Percentiles rank a stretch among this genome's conserved stretches.
These are phyloP conservation scores for Delphinus delphis DNA, from an alignment of 2,113 vertebrate genomes.

Conservation along the genomic window DNA sequence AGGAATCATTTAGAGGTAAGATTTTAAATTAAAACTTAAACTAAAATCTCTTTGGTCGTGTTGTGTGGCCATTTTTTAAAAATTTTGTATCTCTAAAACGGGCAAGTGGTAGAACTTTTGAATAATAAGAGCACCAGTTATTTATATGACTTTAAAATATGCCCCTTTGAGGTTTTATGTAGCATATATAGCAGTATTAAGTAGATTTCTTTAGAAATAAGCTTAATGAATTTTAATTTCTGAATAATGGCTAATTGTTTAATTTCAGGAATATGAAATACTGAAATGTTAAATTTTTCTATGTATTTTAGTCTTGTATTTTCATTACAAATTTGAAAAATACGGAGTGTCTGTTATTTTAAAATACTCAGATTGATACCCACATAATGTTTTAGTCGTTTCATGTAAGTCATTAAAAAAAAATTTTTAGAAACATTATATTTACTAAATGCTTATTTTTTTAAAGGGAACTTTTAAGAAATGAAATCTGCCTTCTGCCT, in stretches of 20 bases:
- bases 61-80: neutral
- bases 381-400: slow-evolving; percentile 2
- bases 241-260: neutral
- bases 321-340: slow-evolving; percentile 28
- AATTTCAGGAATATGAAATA: slow-evolving; percentile 16
- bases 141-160: neutral
- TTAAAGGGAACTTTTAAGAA: neutral
- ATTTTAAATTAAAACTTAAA: slow-evolving; percentile 30
- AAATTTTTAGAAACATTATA: neutral
- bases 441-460: slow-evolving; percentile 15
- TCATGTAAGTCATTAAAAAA: neutral
- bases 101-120: neutral
- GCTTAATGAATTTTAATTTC: slow-evolving; percentile 7
- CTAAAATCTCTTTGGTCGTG: neutral
- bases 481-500: neutral
- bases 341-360: neutral
- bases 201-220: slow-evolving; percentile 3
- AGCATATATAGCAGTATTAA: neutral
- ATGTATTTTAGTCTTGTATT: neutral
- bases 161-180: neutral
- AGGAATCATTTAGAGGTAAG: neutral
- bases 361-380: neutral
- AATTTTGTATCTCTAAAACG: neutral
- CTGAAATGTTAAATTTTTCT: neutral
- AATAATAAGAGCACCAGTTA: neutral